These are phyloP conservation scores for Alethe castanea DNA, from an alignment of 2,113 vertebrate genomes.

Conservation along the genomic window DNA sequence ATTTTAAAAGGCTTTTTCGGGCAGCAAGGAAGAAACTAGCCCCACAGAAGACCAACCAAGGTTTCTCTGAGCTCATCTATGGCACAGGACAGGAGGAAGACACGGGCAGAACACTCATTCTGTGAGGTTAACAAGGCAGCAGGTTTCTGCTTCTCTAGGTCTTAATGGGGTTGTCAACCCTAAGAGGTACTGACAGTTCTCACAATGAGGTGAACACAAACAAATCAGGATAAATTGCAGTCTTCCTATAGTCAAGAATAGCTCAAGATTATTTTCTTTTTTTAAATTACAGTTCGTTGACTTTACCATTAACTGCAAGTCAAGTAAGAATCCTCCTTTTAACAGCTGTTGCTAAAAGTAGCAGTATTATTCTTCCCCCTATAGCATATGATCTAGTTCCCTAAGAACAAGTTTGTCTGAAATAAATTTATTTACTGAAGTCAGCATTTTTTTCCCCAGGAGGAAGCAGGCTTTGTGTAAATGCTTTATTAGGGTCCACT, in stretches of 20 bases:
- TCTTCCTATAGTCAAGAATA: neutral
- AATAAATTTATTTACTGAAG: neutral
- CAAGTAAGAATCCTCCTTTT: neutral
- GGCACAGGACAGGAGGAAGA: neutral
- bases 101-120: accelerated
- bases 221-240: neutral
- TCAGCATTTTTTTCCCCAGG: neutral
- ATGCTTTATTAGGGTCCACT: neutral
- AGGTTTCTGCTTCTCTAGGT: neutral
- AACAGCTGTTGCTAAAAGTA: neutral
- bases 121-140: neutral
- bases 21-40: neutral
- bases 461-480: neutral
- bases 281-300: neutral
- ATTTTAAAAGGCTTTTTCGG: neutral
- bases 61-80: neutral
- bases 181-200: neutral
- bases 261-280: neutral
- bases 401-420: neutral
- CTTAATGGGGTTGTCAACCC: neutral
- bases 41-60: accelerated
- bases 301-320: neutral
- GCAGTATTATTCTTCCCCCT: neutral
- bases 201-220: neutral
- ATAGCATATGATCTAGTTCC: neutral